phyloP scores from a whole-genome alignment of 2,888 invertebrate species.

The Balanococcus diminutus region DNA sequence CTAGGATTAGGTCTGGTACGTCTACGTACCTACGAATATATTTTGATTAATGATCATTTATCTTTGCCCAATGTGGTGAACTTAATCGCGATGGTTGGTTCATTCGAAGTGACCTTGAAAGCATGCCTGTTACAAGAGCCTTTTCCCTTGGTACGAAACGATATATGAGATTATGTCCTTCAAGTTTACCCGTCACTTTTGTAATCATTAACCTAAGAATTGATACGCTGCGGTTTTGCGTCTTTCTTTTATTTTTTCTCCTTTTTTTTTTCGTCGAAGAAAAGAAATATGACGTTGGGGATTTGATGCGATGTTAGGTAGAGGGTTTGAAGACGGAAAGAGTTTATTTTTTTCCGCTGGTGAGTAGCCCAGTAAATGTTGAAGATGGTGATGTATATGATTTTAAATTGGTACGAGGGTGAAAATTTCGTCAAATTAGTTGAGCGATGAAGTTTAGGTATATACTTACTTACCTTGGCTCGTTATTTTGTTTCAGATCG shows the following conservation, averaged over 20 bases:
- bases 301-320: neutral
- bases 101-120: neutral
- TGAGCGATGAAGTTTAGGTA: too few relatives aligned
- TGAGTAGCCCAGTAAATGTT: too few relatives aligned
- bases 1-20: too few relatives aligned
- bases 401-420: too few relatives aligned
- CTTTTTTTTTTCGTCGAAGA: neutral
- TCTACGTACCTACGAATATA: too few relatives aligned
- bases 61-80: neutral
- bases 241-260: too few relatives aligned
- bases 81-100: neutral
- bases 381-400: too few relatives aligned
- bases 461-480: too few relatives aligned
- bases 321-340: neutral
- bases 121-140: neutral
- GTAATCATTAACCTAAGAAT: neutral
- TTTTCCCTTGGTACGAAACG: neutral
- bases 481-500: too few relatives aligned
- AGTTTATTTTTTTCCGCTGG: neutral
- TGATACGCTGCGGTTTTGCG: neutral
- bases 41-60: constrained; percentile 12
- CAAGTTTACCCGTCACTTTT: neutral
- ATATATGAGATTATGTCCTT: constrained; percentile 12
- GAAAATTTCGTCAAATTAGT: neutral
- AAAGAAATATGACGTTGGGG: neutral